Evolutionary conservation across 2,888 invertebrate genomes (phyloP), one percentile per base, ranked within the genome.

Genomic region (Ferrisia virgata): DNA sequence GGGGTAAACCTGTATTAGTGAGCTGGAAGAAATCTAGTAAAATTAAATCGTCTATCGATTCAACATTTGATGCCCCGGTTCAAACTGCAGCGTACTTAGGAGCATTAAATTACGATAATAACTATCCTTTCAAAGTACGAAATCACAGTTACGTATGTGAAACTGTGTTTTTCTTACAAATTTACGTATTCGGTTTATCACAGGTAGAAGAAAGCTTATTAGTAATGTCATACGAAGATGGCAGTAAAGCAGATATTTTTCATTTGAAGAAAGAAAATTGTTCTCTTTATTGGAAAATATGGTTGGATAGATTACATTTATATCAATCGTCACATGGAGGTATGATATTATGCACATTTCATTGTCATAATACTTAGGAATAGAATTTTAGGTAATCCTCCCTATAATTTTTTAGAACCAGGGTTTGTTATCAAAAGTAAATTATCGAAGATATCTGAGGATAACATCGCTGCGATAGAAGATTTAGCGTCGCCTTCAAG

Each of bases 1-100:
- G 94, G 87, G 91, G 91, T 85, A 90, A 91, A 86, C 90, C 92
- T 18, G 92, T 92, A 80, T 87, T 94, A 31, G 93, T 95, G 85
- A 94, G 95, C 88, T 95, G 95, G 94, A 95, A 95, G 89, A 94
- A 93, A 86, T 93, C 94, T 0, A 91, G 92, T 86, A 93, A 91
- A 87, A 90, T 90, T 1, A 93, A 94, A 86, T 90, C 91, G 84
- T 89, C 90, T 0, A 88, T 94, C 85, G 87, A 89, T 0, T 89
- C 91, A 39, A 93, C 93, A 0, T 94, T 92, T 88, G 94, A 95
- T 89, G 93, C 93, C 86, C 94, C 94, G 0, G 88, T 95, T 1
- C 94, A 95, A 88, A 88, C 94, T 6, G 93, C 93, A 0, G 94
- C 95, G 0, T 95, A 94, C 88, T 90, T 94, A 79, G 95, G 94